phyloP scores from a whole-genome alignment of 2,113 vertebrate species.

The Dolichallabes microphthalmus region DNA sequence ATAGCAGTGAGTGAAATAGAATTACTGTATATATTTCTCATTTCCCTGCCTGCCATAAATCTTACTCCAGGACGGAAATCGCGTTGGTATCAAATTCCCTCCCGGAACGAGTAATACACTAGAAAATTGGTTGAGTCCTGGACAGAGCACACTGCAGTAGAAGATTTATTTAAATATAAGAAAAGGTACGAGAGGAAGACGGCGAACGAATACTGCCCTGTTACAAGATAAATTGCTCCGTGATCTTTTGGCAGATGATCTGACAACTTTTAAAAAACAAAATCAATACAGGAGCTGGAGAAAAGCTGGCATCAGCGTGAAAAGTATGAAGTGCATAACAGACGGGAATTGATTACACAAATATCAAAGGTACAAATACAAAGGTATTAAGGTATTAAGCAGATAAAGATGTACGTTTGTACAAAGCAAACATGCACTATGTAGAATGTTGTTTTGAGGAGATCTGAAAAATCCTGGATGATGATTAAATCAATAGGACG shows the following conservation, averaged over 20 bases:
- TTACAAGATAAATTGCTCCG: not conserved
- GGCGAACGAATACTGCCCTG: not conserved
- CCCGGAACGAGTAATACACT: constrained; percentile 2
- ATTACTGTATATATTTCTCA: constrained; percentile 5
- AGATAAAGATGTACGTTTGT: constrained; percentile 15
- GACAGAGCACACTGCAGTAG: constrained; percentile 20
- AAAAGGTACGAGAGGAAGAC: constrained; percentile 1
- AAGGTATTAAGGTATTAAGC: not conserved
- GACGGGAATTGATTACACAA: constrained; percentile 6
- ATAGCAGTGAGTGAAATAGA: not conserved
- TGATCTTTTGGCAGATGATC: constrained; percentile 12
- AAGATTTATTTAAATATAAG: constrained; percentile 26
- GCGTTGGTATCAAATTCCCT: constrained; percentile 6
- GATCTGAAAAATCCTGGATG: constrained; percentile 5
- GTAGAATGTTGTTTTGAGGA: constrained; percentile 9
- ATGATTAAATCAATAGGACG: not conserved
- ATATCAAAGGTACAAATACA: constrained; percentile 30
- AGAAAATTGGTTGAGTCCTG: constrained; percentile 12
- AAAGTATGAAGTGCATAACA: constrained; percentile 24
- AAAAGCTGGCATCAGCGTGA: constrained; percentile 3
- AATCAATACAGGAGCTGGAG: not conserved
- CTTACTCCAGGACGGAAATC: constrained; percentile 22
- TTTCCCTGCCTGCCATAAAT: constrained; percentile 7
- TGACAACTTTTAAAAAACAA: constrained; percentile 33
- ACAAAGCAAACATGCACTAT: not conserved